Evolutionary conservation across 2,113 vertebrate genomes (phyloP).

Genomic region (Tympanuchus pallidicinctus): DNA sequence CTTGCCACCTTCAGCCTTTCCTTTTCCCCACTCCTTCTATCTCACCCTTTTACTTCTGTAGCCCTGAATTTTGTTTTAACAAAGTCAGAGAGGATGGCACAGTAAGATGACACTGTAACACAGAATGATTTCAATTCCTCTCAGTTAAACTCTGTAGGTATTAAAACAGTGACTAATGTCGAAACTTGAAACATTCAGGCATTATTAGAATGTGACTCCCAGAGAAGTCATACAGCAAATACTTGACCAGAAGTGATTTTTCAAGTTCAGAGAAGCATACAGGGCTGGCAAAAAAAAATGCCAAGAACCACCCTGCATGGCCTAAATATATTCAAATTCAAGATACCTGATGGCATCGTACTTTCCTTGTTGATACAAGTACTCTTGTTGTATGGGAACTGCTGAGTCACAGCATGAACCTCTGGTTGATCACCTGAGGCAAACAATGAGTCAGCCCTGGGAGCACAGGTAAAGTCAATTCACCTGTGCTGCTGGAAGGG

Average conservation of each 20-base stretch:
- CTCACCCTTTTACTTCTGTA: neutral
- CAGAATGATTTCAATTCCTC: neutral
- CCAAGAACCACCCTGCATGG: neutral
- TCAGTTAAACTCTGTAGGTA: neutral
- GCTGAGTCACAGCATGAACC: too few relatives aligned
- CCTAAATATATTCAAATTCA: neutral
- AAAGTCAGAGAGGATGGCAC: neutral
- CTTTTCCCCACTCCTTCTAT: neutral
- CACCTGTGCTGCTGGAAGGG: too few relatives aligned
- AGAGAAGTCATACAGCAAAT: neutral
- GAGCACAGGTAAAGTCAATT: too few relatives aligned
- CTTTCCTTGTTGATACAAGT: neutral
- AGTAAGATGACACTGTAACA: neutral
- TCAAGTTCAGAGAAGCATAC: neutral
- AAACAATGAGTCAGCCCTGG: too few relatives aligned
- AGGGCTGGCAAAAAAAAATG: neutral
- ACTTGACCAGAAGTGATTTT: neutral
- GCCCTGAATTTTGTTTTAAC: accelerated
- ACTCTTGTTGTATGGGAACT: neutral
- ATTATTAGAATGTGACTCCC: neutral
- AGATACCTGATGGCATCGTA: neutral
- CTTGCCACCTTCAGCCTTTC: neutral
- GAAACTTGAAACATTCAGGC: neutral
- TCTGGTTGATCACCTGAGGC: too few relatives aligned
- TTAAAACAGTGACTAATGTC: neutral